Conservation (phyloP, 2,113 vertebrate genomes). For the Pterophyllum scalare region DNA sequence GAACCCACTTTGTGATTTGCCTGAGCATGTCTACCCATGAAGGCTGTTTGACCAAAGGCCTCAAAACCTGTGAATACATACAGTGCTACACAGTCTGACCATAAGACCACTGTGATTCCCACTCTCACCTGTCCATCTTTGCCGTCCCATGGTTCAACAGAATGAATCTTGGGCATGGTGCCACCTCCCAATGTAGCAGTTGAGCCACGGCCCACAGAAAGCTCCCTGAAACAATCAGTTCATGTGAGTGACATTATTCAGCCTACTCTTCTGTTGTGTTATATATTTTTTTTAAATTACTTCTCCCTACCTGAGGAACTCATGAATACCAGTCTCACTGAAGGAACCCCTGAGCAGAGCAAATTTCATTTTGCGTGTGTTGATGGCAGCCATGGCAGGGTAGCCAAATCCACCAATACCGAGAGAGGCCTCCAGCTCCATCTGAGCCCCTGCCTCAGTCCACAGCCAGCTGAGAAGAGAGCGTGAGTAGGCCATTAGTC, state of each 20-base stretch:
- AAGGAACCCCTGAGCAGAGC: constrained; percentile 95
- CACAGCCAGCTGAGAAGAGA: constrained; percentile 83
- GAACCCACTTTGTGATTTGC: not conserved
- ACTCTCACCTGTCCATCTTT: constrained; percentile 93
- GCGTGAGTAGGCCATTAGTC: not conserved
- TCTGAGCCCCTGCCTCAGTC: constrained; percentile 93
- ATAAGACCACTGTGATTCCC: not conserved
- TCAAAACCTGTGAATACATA: not conserved
- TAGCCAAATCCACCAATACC: constrained; percentile 98
- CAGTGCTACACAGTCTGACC: not conserved
- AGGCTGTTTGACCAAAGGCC: not conserved
- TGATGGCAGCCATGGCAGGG: constrained; percentile 96
- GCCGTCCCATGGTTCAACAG: constrained; percentile 92
- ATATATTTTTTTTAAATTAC: not conserved
- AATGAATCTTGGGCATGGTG: constrained; percentile 85
- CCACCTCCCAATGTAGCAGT: constrained; percentile 90
- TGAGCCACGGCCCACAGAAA: constrained; percentile 94
- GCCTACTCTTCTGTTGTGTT: not conserved
- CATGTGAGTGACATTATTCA: not conserved
- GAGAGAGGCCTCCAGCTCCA: constrained; percentile 89
- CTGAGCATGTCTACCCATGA: not conserved
- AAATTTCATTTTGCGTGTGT: constrained; percentile 96
- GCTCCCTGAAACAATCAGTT: constrained; percentile 82
- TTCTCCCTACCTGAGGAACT: constrained; percentile 80
- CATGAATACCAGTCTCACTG: constrained; percentile 87